Conservation (phyloP, 2,888 invertebrate species). For the Hirtodrosophila cameraria region DNA sequence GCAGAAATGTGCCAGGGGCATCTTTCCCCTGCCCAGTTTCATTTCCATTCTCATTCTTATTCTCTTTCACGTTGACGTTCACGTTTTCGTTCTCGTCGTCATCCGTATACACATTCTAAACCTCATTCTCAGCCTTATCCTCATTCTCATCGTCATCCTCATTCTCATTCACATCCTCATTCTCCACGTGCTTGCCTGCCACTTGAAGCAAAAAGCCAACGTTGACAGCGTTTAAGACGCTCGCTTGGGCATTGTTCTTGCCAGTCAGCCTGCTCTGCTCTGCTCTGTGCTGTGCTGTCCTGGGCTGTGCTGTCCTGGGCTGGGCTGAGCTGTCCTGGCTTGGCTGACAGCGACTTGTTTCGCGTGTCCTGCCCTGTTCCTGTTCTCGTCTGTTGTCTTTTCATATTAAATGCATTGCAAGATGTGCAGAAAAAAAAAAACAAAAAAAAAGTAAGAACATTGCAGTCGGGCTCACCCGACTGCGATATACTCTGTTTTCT, state of each 20-base stretch:
- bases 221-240: conserved; percentile 79
- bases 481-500: no score
- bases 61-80: neutral
- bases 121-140: conserved; percentile 13
- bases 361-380: conserved; percentile 28
- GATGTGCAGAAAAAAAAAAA: conserved; percentile 42
- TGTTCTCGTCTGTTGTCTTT: conserved; percentile 74
- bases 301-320: conserved; percentile 13
- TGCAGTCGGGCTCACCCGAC: no score
- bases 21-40: conserved; percentile 14
- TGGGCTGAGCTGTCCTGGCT: conserved; percentile 27
- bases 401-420: conserved; percentile 78
- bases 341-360: no score
- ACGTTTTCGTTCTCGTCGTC: neutral
- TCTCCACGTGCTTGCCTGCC: conserved; percentile 44
- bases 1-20: conserved; percentile 29
- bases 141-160: conserved; percentile 19
- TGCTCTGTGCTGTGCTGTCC: conserved; percentile 10
- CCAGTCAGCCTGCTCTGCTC: conserved; percentile 36
- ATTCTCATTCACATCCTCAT: conserved; percentile 6
- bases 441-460: conserved; percentile 11
- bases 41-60: conserved; percentile 7
- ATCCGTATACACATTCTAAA: neutral
- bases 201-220: conserved; percentile 79
- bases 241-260: conserved; percentile 78